Percentiles rank a stretch among this genome's conserved stretches.
Conservation (phyloP, 2,113 vertebrate genomes). For the Uropsilus gracilis region DNA sequence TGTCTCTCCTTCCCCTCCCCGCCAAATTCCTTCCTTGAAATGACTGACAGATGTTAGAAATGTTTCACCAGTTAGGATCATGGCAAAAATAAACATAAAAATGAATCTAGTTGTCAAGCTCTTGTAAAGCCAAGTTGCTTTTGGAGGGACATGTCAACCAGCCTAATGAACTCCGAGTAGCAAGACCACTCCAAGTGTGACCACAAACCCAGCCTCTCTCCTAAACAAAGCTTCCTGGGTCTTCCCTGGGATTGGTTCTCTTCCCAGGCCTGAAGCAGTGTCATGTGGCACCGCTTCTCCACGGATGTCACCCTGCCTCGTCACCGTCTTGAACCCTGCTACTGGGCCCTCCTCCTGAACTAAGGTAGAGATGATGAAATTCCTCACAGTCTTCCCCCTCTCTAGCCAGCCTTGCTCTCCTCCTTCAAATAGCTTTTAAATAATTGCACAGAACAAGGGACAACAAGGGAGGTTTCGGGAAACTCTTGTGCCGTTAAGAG, state of each 20-base stretch:
- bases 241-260: neutral
- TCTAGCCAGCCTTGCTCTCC: neutral
- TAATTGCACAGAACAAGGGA: neutral
- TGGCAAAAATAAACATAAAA: conserved; percentile 54
- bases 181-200: neutral
- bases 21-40: neutral
- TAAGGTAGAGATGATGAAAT: neutral
- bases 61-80: neutral
- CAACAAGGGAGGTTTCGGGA: neutral
- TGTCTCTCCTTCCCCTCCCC: neutral
- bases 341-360: neutral
- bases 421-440: neutral
- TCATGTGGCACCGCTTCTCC: neutral
- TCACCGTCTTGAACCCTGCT: neutral
- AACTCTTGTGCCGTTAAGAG: neutral
- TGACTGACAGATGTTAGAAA: neutral
- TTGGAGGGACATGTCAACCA: neutral
- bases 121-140: conserved; percentile 19
- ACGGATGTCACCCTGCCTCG: neutral
- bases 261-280: neutral
- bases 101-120: neutral
- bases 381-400: neutral
- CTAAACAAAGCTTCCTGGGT: neutral
- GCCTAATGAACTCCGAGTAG: neutral
- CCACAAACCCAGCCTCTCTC: neutral